phyloP scores from a whole-genome alignment of 35 echinoderm and acorn worm species.

The Heliocidaris erythrogramma region DNA sequence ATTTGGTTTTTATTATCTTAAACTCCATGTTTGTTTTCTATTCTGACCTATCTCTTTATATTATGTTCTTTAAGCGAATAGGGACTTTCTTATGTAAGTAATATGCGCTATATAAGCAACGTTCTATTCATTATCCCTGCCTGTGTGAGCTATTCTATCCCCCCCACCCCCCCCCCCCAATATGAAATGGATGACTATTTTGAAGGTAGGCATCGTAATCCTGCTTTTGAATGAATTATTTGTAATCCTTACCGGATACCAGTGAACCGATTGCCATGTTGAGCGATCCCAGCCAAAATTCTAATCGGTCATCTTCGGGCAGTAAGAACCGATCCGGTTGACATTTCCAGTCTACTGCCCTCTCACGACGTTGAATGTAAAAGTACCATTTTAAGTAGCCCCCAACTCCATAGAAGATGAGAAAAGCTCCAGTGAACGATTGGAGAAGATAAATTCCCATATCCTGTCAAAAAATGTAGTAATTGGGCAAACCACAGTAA shows the following conservation, averaged over 20 bases:
- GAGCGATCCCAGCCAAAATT: slow-evolving; percentile 32
- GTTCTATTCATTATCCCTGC: too few relatives aligned
- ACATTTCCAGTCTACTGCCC: slow-evolving; percentile 52
- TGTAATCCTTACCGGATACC: slow-evolving; percentile 17
- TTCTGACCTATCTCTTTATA: too few relatives aligned
- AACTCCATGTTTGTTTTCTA: too few relatives aligned
- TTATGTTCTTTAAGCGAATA: too few relatives aligned
- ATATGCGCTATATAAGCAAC: too few relatives aligned
- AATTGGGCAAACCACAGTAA: too few relatives aligned
- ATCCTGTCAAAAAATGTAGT: not conserved
- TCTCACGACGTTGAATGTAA: slow-evolving; percentile 45
- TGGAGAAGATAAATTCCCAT: not conserved
- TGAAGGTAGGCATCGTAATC: too few relatives aligned
- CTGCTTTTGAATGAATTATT: not conserved
- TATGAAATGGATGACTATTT: too few relatives aligned
- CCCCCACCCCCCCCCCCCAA: too few relatives aligned
- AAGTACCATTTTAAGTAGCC: slow-evolving; percentile 37
- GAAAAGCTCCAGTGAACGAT: not conserved
- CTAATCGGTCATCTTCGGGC: slow-evolving; percentile 27
- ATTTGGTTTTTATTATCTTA: too few relatives aligned
- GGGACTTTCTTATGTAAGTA: too few relatives aligned
- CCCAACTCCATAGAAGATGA: slow-evolving; percentile 32
- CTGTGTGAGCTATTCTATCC: too few relatives aligned
- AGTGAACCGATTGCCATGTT: slow-evolving; percentile 38
- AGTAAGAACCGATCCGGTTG: slow-evolving; percentile 32